Percentiles rank a stretch among this genome's conserved stretches.
Evolutionary conservation across 2,113 vertebrate species (phyloP).

Genomic region (Tautogolabrus adspersus): DNA sequence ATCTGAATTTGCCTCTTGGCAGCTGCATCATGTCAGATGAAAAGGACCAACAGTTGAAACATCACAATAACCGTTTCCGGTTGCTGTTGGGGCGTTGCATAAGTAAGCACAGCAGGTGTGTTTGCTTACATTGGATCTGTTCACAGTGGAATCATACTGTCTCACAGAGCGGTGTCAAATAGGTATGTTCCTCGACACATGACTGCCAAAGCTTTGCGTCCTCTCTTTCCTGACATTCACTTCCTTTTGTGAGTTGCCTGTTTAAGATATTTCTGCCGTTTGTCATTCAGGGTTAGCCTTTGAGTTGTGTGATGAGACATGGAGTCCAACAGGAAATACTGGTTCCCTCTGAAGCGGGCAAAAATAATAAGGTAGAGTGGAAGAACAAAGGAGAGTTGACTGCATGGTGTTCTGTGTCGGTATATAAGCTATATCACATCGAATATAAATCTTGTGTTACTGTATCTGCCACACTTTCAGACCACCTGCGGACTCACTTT

Average conservation of each 20-base stretch:
- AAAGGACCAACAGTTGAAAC: background rate
- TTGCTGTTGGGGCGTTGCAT: background rate
- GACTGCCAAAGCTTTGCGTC: background rate
- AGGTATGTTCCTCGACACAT: slow-evolving; percentile 1
- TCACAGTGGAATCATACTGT: slow-evolving; percentile 2
- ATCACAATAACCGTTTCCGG: background rate
- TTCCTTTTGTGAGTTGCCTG: slow-evolving; percentile 3
- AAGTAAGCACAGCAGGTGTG: background rate
- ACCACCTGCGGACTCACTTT: background rate
- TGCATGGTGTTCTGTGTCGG: background rate
- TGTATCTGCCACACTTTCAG: background rate
- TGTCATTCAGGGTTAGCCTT: slow-evolving; percentile 37
- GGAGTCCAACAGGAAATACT: slow-evolving; percentile 60
- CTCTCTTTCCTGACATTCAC: background rate
- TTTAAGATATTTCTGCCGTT: slow-evolving; percentile 45
- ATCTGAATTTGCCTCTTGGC: background rate
- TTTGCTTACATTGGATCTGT: background rate
- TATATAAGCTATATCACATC: background rate
- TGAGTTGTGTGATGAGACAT: slow-evolving; percentile 1
- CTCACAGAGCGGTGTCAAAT: slow-evolving; percentile 26
- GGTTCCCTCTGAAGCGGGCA: slow-evolving; percentile 39
- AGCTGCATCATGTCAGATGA: background rate
- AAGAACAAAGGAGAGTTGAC: slow-evolving; percentile 3
- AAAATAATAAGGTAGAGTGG: background rate
- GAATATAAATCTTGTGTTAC: background rate